phyloP scores from a whole-genome alignment of 2,797 vertebrate species.

The Lates japonicus region DNA sequence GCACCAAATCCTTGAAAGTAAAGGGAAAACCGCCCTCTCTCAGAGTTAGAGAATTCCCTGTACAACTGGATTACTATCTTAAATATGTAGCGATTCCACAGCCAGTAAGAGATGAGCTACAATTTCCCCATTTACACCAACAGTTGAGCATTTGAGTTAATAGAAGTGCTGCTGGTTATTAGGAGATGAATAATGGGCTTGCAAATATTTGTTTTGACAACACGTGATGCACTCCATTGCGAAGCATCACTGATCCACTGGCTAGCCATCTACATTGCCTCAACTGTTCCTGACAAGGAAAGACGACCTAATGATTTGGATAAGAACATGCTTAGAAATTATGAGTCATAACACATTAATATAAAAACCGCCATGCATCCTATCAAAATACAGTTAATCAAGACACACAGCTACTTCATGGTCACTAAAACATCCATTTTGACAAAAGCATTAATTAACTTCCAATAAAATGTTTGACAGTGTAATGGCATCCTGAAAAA shows the following conservation, averaged over 20 bases:
- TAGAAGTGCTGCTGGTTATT: slow-evolving; percentile 38
- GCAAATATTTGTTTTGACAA: slow-evolving; percentile 41
- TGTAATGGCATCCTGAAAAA: neutral
- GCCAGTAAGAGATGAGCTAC: slow-evolving; percentile 12
- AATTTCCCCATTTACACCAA: slow-evolving; percentile 2
- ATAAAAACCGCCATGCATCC: neutral
- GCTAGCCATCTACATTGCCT: slow-evolving; percentile 10
- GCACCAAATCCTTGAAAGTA: slow-evolving; percentile 63
- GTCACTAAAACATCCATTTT: slow-evolving; percentile 1
- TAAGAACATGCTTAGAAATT: neutral
- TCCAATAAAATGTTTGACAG: neutral
- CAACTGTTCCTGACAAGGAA: neutral
- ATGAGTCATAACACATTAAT: neutral
- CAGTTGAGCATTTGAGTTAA: slow-evolving; percentile 31
- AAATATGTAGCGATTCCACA: slow-evolving; percentile 19
- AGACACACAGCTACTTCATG: neutral
- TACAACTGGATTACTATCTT: slow-evolving; percentile 12
- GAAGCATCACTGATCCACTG: neutral
- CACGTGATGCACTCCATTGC: slow-evolving; percentile 11
- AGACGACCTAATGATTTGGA: slow-evolving; percentile 5
- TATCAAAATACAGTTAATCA: neutral
- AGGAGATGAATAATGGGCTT: slow-evolving; percentile 46
- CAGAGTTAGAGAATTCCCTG: slow-evolving; percentile 9
- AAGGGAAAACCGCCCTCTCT: slow-evolving; percentile 13
- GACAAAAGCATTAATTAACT: neutral